Percentiles rank a stretch among this genome's conserved stretches.
phyloP scores from a whole-genome alignment of 30 jellyfish, hydroid and myxozoan species.

The Mastigias papua region DNA sequence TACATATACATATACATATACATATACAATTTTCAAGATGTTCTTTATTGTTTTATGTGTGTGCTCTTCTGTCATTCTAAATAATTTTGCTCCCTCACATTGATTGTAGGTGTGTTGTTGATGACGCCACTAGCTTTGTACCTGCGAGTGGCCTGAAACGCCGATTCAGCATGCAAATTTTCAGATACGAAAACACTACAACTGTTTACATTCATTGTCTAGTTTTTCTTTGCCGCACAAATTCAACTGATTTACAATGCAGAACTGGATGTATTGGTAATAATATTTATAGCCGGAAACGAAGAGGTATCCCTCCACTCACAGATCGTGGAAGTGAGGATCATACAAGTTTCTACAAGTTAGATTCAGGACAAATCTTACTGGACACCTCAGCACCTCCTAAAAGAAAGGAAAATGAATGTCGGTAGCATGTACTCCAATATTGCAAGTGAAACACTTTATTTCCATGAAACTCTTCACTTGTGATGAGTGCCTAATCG shows the following conservation, averaged over 20 bases:
- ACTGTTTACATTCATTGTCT: constrained; percentile 25
- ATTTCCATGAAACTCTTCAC: no score
- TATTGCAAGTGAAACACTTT: no score
- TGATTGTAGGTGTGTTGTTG: not conserved
- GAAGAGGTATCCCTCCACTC: not conserved
- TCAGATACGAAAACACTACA: not conserved
- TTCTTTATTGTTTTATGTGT: no score
- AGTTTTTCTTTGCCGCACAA: constrained; percentile 11
- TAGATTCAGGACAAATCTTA: not conserved
- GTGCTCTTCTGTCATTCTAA: no score
- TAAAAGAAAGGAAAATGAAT: not conserved
- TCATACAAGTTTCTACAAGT: not conserved
- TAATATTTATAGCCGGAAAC: not conserved
- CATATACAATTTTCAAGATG: no score
- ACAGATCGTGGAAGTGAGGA: not conserved
- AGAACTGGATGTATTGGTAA: not conserved
- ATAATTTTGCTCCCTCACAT: not conserved
- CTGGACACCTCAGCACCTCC: not conserved
- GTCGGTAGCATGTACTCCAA: not conserved
- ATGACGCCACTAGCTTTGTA: not conserved
- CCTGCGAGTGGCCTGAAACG: not conserved
- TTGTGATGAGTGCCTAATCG: no score
- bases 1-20: no score
- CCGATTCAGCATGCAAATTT: constrained; percentile 13
- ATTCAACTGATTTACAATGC: constrained; percentile 17